phyloP scores from a whole-genome alignment of 1,140 invertebrate species.

The Brevipalpus yothersi region DNA sequence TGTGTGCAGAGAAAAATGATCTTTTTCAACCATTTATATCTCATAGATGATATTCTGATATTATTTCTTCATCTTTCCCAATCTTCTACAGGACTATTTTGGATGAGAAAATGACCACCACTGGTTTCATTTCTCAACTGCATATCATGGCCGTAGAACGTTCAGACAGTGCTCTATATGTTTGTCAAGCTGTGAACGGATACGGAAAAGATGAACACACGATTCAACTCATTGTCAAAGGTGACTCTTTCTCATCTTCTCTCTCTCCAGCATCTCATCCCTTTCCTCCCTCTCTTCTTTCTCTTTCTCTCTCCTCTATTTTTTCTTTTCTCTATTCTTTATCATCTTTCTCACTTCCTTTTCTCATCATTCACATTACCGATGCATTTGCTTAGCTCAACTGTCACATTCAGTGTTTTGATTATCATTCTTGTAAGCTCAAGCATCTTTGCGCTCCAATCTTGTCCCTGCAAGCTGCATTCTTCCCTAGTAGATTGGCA shows the following conservation, averaged over 20 bases:
- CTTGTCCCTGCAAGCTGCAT: no score
- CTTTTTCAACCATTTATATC: neutral
- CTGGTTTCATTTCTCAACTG: slow-evolving; percentile 14
- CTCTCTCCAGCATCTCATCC: neutral
- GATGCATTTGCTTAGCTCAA: neutral
- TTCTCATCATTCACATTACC: neutral
- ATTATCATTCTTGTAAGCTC: no score
- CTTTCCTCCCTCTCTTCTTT: neutral
- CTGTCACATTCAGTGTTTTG: no score
- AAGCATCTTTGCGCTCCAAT: no score
- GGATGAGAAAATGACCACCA: neutral
- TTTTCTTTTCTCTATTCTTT: neutral
- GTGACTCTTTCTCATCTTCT: slow-evolving; percentile 12
- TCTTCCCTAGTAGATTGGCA: no score
- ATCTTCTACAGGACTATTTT: neutral
- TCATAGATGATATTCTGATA: neutral
- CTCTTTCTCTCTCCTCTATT: neutral
- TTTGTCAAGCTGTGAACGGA: slow-evolving; percentile 20
- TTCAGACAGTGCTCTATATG: slow-evolving; percentile 22
- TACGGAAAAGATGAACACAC: slow-evolving; percentile 19
- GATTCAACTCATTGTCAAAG: slow-evolving; percentile 23
- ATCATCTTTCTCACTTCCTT: neutral
- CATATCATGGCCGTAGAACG: slow-evolving; percentile 17
- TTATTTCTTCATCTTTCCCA: neutral
- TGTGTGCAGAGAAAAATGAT: neutral